Evolutionary conservation across 2,888 invertebrate genomes (phyloP), one percentile per base, ranked within the genome.

Genomic region (Nudaria mundana): DNA sequence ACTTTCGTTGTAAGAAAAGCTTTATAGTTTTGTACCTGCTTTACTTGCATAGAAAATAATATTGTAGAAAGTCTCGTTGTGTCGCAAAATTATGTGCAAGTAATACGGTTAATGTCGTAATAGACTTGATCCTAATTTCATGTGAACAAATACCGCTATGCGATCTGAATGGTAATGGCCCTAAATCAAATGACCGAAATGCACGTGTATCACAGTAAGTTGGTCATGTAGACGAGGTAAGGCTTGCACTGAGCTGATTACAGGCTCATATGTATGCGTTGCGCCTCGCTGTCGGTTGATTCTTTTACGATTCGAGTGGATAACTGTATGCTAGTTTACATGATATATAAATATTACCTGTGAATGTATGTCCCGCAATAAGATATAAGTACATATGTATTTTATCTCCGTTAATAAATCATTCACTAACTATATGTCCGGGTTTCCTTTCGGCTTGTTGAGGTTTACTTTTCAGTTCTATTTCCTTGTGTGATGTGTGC

Each of bases 141-240:
- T 53, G 58, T 59, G 52, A 60, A 57, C 60, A 63, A 60, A 55
- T 50, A 51, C 48, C 48, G 47, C 40, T 48, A 48, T 58, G 63
- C 62, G 77, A 63, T 67, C 57, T 48, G 82, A 77, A 84, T 84
- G 63, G 73, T 71, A 84, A 85, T 79, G 72, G 70, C 50, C 52
- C 60, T 79, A 76, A 82, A 82, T 78, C 58, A 67, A n/a, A 59
- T 59, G 64, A 56, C 52, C 64, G 56, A 69, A 75, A 67, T 66
- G 65, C 56, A 62, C 53, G 64, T 61, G 68, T 73, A 71, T 69
- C 71, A 71, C 72, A 68, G 69, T 67, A 77, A 76, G 77, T 83
- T 76, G 82, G 81, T 76, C 81, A 81, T 67, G 72, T 70, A 71
- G 66, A 59, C 71, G 71, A 70, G 63, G 70, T 61, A 66, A 71